Evolutionary conservation across 1,140 invertebrate species (phyloP).

Genomic region (Hylyphantes graminicola): DNA sequence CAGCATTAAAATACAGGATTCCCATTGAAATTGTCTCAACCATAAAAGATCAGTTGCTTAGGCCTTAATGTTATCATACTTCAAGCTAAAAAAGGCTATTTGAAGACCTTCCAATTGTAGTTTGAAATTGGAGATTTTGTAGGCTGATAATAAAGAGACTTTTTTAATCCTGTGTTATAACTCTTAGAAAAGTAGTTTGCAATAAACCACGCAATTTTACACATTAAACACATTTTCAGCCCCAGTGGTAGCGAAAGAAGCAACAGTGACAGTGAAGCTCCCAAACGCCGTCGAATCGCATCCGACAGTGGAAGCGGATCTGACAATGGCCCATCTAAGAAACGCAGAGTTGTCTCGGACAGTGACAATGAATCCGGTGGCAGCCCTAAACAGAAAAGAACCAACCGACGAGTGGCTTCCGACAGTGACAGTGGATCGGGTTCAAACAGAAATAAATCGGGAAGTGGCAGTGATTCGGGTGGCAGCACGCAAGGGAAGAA

Average conservation of each 20-base stretch:
- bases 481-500: slow-evolving; percentile 20
- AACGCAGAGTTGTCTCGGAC: slow-evolving; percentile 63
- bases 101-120: too few species aligned
- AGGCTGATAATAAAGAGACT: too few species aligned
- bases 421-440: slow-evolving; percentile 64
- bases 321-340: slow-evolving; percentile 43
- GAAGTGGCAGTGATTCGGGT: slow-evolving; percentile 63
- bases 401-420: slow-evolving; percentile 61
- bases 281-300: slow-evolving; percentile 62
- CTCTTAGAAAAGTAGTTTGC: too few species aligned
- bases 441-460: slow-evolving; percentile 62
- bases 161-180: too few species aligned
- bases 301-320: slow-evolving; percentile 64
- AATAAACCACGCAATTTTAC: too few species aligned
- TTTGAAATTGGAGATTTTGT: too few species aligned
- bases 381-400: slow-evolving; percentile 37
- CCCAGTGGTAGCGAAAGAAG: slow-evolving; percentile 67
- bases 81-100: too few species aligned
- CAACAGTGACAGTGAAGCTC: slow-evolving; percentile 33
- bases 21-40: too few species aligned
- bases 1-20: too few species aligned
- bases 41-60: too few species aligned
- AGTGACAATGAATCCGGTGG: slow-evolving; percentile 64
- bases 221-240: not conserved
- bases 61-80: too few species aligned